A percentile compares a stretch with the other conserved stretches of the same genome.
phyloP scores from a whole-genome alignment of 2,888 invertebrate genomes.

The Globia sparganii region DNA sequence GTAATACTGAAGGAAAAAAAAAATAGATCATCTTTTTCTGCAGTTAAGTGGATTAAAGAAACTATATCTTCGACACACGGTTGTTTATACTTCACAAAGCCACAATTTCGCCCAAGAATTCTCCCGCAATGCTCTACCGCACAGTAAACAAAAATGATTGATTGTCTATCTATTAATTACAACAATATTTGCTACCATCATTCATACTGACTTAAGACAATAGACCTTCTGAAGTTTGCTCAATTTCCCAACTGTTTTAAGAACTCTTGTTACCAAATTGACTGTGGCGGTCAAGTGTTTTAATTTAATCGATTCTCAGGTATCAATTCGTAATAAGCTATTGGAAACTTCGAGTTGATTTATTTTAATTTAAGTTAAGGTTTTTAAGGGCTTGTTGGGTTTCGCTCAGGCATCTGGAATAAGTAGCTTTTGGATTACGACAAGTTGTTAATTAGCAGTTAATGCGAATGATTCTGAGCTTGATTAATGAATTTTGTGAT shows the following conservation, averaged over 20 bases:
- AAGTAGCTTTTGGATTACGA: not conserved
- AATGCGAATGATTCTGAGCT: not conserved
- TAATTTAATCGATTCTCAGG: slow-evolving; percentile 75
- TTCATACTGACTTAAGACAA: slow-evolving; percentile 70
- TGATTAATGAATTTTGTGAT: not conserved
- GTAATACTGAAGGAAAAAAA: not conserved
- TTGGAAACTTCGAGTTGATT: slow-evolving; percentile 48
- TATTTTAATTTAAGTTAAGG: slow-evolving; percentile 44
- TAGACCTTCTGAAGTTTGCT: slow-evolving; percentile 64
- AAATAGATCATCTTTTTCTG: not conserved
- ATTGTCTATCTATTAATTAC: slow-evolving; percentile 79
- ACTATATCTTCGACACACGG: slow-evolving; percentile 24
- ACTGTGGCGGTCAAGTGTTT: slow-evolving; percentile 75
- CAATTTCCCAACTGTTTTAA: slow-evolving; percentile 57
- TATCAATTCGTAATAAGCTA: slow-evolving; percentile 46
- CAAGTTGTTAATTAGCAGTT: not conserved
- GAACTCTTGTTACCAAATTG: slow-evolving; percentile 58
- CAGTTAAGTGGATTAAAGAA: slow-evolving; percentile 17
- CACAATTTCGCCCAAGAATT: slow-evolving; percentile 39
- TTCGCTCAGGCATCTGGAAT: slow-evolving; percentile 11
- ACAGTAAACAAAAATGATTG: slow-evolving; percentile 80
- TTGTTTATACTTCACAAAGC: slow-evolving; percentile 43
- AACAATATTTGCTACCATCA: slow-evolving; percentile 81
- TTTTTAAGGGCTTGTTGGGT: slow-evolving; percentile 13
- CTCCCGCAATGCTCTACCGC: slow-evolving; percentile 35